A percentile compares a stretch with the other conserved stretches of the same genome.
These are phyloP conservation scores for Lophura nycthemera DNA, from an alignment of 2,113 vertebrate species.

Conservation along the genomic window DNA sequence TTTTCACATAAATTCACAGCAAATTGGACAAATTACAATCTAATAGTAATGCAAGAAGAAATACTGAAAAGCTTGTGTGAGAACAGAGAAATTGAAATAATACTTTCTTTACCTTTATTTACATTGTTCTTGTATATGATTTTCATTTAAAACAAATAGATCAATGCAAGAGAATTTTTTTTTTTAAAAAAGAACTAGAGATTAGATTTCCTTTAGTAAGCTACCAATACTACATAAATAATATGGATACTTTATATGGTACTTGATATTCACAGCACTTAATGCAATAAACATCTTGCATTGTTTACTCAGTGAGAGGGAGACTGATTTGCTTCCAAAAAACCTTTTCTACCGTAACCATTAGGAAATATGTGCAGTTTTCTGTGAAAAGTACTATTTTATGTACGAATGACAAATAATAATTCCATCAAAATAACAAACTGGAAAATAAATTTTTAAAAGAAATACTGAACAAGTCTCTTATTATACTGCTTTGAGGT, in stretches of 20 bases:
- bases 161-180: not conserved
- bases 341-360: not conserved
- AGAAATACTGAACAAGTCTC: not conserved
- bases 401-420: not conserved
- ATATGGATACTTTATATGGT: not conserved
- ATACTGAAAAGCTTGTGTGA: not conserved
- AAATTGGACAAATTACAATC: not conserved
- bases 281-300: not conserved
- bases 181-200: not conserved
- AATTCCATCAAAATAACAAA: not conserved
- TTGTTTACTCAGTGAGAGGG: not conserved
- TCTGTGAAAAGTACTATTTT: not conserved
- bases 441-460: not conserved
- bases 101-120: not conserved
- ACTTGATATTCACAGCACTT: not conserved
- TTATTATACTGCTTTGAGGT: not conserved
- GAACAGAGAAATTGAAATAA: not conserved
- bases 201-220: not conserved
- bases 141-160: not conserved
- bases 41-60: not conserved
- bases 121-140: not conserved
- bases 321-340: not conserved
- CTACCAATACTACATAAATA: not conserved
- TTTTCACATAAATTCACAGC: not conserved
- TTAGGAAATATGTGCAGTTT: conserved; percentile 1